Evolutionary conservation across 2,113 vertebrate species (phyloP).

Genomic region (Cariama cristata): DNA sequence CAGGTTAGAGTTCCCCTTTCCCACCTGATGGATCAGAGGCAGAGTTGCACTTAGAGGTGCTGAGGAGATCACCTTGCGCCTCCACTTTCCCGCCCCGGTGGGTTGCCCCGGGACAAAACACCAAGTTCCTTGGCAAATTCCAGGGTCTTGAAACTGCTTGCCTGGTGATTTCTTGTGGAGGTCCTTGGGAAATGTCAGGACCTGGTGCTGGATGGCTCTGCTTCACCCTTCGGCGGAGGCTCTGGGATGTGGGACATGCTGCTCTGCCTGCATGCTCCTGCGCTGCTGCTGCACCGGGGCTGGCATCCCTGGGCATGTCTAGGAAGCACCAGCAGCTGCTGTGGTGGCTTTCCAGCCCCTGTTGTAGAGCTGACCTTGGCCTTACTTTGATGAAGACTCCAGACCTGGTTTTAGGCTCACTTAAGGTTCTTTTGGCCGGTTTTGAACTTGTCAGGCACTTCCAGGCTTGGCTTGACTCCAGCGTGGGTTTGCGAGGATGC

Average conservation of each 20-base stretch:
- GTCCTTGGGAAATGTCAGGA: not conserved
- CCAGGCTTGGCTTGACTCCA: not conserved
- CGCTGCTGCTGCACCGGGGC: not conserved
- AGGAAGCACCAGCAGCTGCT: not conserved
- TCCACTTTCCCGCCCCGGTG: not conserved
- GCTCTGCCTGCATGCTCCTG: not conserved
- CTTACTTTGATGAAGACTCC: not conserved
- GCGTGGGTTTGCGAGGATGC: not conserved
- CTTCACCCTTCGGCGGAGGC: not conserved
- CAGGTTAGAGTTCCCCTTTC: not conserved
- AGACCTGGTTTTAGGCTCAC: not conserved
- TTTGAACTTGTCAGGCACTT: not conserved
- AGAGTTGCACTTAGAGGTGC: not conserved
- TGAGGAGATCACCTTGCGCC: not conserved
- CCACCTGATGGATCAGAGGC: not conserved
- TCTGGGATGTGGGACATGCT: fast-evolving
- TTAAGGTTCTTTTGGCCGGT: not conserved
- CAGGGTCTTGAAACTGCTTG: not conserved
- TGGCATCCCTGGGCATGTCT: not conserved
- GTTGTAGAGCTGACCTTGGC: not conserved
- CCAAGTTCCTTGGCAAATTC: not conserved
- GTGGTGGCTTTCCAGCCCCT: not conserved
- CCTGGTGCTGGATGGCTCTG: not conserved
- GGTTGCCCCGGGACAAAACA: not conserved
- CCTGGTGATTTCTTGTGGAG: not conserved